Evolutionary conservation across 2,113 vertebrate genomes (phyloP).

Genomic region (Mugil cephalus): DNA sequence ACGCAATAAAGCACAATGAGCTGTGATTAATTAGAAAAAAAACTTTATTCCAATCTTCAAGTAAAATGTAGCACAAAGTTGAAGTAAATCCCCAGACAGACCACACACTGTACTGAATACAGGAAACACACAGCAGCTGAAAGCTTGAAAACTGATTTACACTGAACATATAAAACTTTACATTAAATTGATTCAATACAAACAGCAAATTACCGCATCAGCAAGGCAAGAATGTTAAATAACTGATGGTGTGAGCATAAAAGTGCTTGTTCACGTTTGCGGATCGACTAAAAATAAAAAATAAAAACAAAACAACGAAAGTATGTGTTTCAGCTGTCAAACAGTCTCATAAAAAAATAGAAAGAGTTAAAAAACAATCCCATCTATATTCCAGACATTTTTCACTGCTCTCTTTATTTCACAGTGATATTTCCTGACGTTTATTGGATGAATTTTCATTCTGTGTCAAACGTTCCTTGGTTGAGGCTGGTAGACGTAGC

Average conservation of each 20-base stretch:
- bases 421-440: conserved; percentile 50
- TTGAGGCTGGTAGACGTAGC: conserved; percentile 12
- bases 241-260: conserved; percentile 32
- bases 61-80: conserved; percentile 23
- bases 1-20: too few relatives aligned
- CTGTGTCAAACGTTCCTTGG: background rate
- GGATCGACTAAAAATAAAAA: too few relatives aligned
- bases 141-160: background rate
- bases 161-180: background rate
- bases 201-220: background rate
- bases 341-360: background rate
- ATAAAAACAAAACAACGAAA: too few relatives aligned
- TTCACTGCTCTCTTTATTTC: conserved; percentile 5
- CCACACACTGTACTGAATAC: conserved; percentile 14
- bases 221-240: background rate
- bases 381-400: background rate
- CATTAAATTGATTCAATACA: background rate
- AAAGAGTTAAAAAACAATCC: background rate
- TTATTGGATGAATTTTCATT: background rate
- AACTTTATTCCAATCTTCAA: conserved; percentile 50
- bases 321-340: too few relatives aligned
- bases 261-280: conserved; percentile 16
- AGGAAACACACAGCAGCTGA: conserved; percentile 1
- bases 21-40: conserved; percentile 40
- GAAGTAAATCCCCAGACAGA: conserved; percentile 17